Percentiles rank a stretch among this genome's conserved stretches.
These are phyloP conservation scores for Felis chaus DNA, from an alignment of 2,113 vertebrate genomes.

Conservation along the genomic window DNA sequence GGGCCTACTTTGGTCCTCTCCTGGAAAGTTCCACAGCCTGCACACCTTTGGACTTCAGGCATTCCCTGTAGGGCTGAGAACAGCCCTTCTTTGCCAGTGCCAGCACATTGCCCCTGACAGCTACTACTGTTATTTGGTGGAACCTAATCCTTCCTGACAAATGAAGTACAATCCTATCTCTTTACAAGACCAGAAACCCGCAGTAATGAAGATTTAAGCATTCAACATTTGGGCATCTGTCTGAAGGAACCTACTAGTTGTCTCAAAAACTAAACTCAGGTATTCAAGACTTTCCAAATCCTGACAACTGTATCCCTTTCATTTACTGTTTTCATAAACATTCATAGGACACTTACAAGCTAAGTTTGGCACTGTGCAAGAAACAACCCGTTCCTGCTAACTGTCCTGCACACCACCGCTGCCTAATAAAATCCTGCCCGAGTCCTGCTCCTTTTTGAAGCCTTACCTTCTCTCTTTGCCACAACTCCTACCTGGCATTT, in stretches of 20 bases:
- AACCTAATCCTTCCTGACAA: neutral
- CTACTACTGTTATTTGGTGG: neutral
- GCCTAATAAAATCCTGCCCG: neutral
- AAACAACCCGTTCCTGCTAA: neutral
- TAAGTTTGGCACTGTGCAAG: neutral
- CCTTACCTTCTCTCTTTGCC: neutral
- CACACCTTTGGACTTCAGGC: neutral
- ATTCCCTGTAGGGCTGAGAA: neutral
- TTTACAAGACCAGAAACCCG: neutral
- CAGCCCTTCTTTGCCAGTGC: neutral
- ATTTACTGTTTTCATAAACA: neutral
- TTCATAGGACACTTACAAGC: neutral
- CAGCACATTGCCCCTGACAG: neutral
- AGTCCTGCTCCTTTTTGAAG: neutral
- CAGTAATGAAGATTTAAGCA: neutral
- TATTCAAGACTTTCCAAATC: neutral
- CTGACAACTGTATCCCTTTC: neutral
- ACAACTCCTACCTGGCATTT: neutral
- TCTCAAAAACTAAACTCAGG: neutral
- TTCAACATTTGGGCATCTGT: neutral
- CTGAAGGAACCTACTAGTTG: neutral
- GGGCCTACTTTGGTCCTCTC: neutral
- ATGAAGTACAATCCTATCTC: neutral
- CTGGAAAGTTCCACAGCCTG: neutral
- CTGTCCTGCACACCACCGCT: neutral